Conservation (phyloP, 1,140 invertebrate species). For the Diabrotica virgifera region DNA sequence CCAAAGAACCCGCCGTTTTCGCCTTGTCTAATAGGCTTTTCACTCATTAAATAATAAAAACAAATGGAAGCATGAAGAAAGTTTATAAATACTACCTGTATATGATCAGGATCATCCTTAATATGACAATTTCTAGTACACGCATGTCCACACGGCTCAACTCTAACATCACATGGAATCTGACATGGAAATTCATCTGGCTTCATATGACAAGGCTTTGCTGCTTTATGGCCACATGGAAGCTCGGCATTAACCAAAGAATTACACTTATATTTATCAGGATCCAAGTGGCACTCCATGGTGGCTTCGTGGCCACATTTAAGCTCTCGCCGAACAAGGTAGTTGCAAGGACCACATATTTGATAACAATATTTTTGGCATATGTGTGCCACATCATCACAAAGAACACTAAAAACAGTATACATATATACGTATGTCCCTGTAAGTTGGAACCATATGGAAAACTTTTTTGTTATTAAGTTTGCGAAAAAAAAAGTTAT, state of each 20-base stretch:
- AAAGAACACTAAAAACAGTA: slow-evolving; percentile 43
- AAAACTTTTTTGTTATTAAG: too few species aligned
- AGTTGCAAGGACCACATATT: slow-evolving; percentile 50
- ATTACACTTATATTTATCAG: slow-evolving; percentile 42
- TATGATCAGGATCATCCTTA: slow-evolving; percentile 51
- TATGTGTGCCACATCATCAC: slow-evolving; percentile 47
- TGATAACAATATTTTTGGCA: slow-evolving; percentile 52
- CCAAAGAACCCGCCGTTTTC: too few species aligned
- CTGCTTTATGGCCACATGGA: slow-evolving; percentile 51
- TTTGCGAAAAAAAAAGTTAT: too few species aligned
- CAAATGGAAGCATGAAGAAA: neutral
- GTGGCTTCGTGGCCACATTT: slow-evolving; percentile 50
- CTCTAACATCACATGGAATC: slow-evolving; percentile 45
- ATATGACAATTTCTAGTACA: slow-evolving; percentile 52
- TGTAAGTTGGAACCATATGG: too few species aligned
- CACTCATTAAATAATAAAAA: neutral
- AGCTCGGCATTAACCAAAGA: slow-evolving; percentile 42
- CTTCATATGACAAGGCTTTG: slow-evolving; percentile 48
- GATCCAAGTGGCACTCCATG: slow-evolving; percentile 47
- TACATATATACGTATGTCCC: too few species aligned
- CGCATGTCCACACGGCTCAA: slow-evolving; percentile 54
- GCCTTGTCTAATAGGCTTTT: too few species aligned
- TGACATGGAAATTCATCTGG: slow-evolving; percentile 45
- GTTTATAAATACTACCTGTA: slow-evolving; percentile 38
- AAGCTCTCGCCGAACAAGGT: slow-evolving; percentile 45